These are phyloP conservation scores for Chloropsis hardwickii DNA, from an alignment of 2,113 vertebrate genomes.

Conservation along the genomic window DNA sequence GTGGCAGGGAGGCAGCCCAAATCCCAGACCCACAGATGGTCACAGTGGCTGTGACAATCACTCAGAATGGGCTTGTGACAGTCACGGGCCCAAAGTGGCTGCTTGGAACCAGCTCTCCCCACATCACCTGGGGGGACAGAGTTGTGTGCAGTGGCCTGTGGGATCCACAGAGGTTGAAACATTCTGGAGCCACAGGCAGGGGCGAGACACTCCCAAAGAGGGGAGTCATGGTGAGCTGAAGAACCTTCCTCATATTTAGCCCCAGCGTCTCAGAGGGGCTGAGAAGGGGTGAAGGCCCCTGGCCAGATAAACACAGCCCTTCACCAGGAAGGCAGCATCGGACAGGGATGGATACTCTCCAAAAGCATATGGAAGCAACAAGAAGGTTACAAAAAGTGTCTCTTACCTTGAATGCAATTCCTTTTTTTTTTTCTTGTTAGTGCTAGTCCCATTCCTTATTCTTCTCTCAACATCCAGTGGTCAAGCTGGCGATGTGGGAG, in stretches of 20 bases:
- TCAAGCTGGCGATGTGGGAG: rapidly evolving
- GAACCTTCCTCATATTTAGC: too few species aligned
- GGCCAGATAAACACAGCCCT: not conserved
- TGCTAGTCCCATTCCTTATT: not conserved
- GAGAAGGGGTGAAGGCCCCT: not conserved
- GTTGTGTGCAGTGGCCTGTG: rapidly evolving
- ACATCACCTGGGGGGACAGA: rapidly evolving
- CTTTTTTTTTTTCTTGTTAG: not conserved
- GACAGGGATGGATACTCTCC: not conserved
- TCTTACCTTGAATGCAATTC: rapidly evolving
- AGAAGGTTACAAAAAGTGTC: not conserved
- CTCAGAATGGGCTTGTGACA: not conserved
- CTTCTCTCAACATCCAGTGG: rapidly evolving
- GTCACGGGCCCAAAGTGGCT: rapidly evolving
- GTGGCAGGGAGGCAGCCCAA: rapidly evolving
- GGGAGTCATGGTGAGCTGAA: not conserved
- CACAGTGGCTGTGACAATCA: rapidly evolving
- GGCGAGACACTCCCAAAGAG: not conserved
- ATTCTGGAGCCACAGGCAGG: rapidly evolving
- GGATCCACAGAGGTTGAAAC: rapidly evolving
- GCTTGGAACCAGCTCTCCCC: not conserved
- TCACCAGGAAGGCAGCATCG: rapidly evolving
- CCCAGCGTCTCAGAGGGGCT: not conserved
- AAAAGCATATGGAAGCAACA: not conserved
- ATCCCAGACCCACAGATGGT: not conserved